phyloP scores from a whole-genome alignment of 2,113 vertebrate genomes.

The Peucedramus taeniatus region DNA sequence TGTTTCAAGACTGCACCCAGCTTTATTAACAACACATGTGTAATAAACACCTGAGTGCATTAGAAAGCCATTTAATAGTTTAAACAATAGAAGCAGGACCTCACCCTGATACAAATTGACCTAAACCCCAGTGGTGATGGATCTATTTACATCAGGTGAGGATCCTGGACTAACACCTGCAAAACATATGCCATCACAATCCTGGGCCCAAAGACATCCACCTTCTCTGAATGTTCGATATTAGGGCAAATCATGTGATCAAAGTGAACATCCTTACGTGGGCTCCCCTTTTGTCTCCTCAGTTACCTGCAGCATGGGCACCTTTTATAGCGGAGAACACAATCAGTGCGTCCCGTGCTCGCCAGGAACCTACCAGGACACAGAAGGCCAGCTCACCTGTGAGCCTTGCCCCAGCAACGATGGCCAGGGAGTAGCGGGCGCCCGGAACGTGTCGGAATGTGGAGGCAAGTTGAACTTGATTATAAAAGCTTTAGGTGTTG shows the following conservation, averaged over 20 bases:
- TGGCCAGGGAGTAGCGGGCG: conserved; percentile 79
- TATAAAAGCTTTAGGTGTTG: background rate
- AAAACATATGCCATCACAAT: background rate
- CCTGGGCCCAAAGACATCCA: background rate
- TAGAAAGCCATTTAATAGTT: background rate
- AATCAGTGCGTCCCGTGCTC: conserved; percentile 83
- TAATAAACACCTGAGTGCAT: background rate
- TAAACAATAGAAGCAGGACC: background rate
- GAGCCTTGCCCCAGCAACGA: conserved; percentile 89
- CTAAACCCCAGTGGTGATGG: background rate
- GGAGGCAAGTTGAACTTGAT: conserved; percentile 79
- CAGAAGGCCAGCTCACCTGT: conserved; percentile 86
- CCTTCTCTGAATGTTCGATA: background rate
- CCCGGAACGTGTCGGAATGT: conserved; percentile 89
- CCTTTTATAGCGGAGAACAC: conserved; percentile 87
- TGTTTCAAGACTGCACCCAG: background rate
- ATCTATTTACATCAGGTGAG: background rate
- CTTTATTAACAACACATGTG: background rate
- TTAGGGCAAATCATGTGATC: background rate
- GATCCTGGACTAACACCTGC: background rate
- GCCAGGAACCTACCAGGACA: conserved; percentile 89
- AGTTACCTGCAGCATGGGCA: conserved; percentile 86
- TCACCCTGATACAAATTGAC: background rate
- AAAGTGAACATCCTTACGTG: background rate
- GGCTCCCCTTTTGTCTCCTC: conserved; percentile 40